Evolutionary conservation across 1,140 invertebrate species (phyloP).

Genomic region (Hyposmocoma kahamanoa): DNA sequence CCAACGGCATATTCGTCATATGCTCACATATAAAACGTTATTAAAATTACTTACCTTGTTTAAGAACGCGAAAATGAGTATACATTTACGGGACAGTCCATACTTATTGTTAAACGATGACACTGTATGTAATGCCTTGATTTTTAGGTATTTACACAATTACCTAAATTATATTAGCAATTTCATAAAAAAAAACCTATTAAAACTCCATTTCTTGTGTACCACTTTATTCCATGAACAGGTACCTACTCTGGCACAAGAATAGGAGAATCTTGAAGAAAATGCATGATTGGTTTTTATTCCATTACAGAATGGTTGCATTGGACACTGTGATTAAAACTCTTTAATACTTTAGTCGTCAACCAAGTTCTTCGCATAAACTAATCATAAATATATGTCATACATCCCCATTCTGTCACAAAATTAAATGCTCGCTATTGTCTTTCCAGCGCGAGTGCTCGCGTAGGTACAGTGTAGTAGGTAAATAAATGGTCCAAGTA

Average conservation of each 20-base stretch:
- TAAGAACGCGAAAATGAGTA: constrained; percentile 21
- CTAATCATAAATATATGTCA: background rate
- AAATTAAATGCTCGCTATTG: constrained; percentile 56
- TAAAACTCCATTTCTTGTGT: constrained; percentile 52
- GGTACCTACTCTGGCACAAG: constrained; percentile 56
- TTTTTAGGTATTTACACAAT: constrained; percentile 55
- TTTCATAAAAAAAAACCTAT: constrained; percentile 30
- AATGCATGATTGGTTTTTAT: constrained; percentile 33
- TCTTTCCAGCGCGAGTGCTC: constrained; percentile 6
- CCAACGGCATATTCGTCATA: background rate
- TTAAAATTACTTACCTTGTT: constrained; percentile 26
- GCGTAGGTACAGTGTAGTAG: background rate
- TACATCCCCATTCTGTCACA: constrained; percentile 38
- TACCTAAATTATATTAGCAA: constrained; percentile 36
- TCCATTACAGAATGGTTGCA: constrained; percentile 42
- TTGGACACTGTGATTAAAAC: constrained; percentile 21
- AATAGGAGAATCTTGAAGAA: constrained; percentile 42
- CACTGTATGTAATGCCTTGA: constrained; percentile 43
- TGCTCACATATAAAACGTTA: constrained; percentile 14
- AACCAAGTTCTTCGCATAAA: no score
- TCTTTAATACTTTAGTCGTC: constrained; percentile 39
- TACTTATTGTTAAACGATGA: constrained; percentile 33
- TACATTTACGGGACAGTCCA: constrained; percentile 20
- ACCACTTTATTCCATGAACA: constrained; percentile 47
- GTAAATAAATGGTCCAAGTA: background rate